phyloP scores from a whole-genome alignment of 2,888 invertebrate genomes.

The Zootermopsis nevadensis region DNA sequence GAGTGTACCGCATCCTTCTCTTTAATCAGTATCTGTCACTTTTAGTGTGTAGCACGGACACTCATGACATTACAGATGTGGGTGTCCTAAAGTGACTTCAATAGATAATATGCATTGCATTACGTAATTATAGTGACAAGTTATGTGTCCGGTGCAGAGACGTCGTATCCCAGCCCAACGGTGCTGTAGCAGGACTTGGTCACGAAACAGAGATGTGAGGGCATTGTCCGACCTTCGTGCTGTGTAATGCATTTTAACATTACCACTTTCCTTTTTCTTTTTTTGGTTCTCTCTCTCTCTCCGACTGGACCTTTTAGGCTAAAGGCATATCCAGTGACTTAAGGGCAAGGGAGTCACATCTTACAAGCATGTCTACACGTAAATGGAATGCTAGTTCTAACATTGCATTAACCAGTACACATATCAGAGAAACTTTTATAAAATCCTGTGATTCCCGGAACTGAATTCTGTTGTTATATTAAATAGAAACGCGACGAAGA shows the following conservation, averaged over 20 bases:
- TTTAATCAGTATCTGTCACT: neutral
- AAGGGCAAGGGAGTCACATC: neutral
- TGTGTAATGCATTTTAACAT: neutral
- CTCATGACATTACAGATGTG: neutral
- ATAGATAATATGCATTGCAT: neutral
- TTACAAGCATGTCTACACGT: neutral
- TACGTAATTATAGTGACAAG: neutral
- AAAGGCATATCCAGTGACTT: neutral
- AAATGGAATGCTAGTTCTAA: neutral
- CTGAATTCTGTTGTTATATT: no score
- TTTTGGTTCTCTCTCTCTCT: neutral
- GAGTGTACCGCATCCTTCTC: no score
- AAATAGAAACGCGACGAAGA: no score
- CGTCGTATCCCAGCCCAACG: no score
- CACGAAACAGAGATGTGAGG: neutral
- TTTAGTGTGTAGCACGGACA: neutral
- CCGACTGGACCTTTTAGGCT: no score
- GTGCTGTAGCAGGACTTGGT: neutral
- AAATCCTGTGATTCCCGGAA: no score
- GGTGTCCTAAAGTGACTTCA: conserved; percentile 4
- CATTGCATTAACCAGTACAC: no score
- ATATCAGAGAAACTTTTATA: no score
- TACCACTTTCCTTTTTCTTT: neutral
- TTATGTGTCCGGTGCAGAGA: conserved; percentile 4
- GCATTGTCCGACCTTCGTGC: conserved; percentile 6